Conservation (phyloP, 2,888 invertebrate species). For the Drepana falcataria region DNA sequence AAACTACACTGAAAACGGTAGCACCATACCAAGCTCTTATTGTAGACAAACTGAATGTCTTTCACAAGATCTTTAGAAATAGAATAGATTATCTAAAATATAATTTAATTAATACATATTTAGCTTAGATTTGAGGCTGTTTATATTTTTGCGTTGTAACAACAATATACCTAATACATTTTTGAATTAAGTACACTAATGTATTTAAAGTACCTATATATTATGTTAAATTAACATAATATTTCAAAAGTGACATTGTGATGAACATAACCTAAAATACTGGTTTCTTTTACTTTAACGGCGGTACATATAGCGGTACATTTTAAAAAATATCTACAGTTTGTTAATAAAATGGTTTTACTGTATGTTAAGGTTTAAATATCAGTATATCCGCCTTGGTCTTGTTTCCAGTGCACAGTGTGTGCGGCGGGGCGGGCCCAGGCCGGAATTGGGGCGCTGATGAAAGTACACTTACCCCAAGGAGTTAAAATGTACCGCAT, state of each 20-base stretch:
- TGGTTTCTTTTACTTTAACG: too few relatives aligned
- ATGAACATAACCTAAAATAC: too few relatives aligned
- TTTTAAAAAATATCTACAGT: too few relatives aligned
- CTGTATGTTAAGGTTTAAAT: neutral
- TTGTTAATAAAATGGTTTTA: too few relatives aligned
- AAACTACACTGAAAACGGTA: slow-evolving; percentile 20
- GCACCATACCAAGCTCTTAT: slow-evolving; percentile 16
- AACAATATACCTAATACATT: neutral
- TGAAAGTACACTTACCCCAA: slow-evolving; percentile 49
- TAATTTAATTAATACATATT: slow-evolving; percentile 5
- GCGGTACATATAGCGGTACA: too few relatives aligned
- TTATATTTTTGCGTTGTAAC: too few relatives aligned
- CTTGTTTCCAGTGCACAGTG: slow-evolving; percentile 49
- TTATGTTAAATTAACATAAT: too few relatives aligned
- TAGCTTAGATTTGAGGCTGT: neutral
- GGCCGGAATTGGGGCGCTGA: slow-evolving; percentile 21
- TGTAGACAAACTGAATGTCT: slow-evolving; percentile 17
- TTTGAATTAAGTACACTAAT: too few relatives aligned
- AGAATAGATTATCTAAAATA: slow-evolving; percentile 20
- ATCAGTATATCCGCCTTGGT: slow-evolving; percentile 19
- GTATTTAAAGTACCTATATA: too few relatives aligned
- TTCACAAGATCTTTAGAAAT: slow-evolving; percentile 22
- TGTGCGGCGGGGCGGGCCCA: slow-evolving; percentile 30
- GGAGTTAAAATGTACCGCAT: slow-evolving; percentile 49
- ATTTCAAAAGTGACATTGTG: too few relatives aligned